Percentiles rank a stretch among this genome's conserved stretches.
Evolutionary conservation across 1,140 invertebrate species (phyloP).

Genomic region (Phthorimaea operculella): DNA sequence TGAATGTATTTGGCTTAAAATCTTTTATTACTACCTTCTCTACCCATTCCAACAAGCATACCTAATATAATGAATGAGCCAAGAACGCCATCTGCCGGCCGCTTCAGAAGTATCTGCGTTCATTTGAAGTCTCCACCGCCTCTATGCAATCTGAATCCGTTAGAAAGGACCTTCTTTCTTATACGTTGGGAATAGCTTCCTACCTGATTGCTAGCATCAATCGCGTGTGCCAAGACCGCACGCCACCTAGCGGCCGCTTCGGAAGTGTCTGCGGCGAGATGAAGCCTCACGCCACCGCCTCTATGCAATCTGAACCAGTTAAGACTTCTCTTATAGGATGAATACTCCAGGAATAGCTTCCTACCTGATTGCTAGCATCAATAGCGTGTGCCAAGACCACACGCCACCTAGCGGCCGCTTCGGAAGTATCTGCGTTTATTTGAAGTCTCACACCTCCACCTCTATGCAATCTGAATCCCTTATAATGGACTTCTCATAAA

Average conservation of each 20-base stretch:
- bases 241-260: conserved; percentile 81
- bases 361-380: conserved; percentile 73
- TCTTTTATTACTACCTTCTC: no score
- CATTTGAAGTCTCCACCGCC: conserved; percentile 82
- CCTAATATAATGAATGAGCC: no score
- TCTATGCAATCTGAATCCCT: conserved; percentile 78
- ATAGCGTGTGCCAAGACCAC: conserved; percentile 78
- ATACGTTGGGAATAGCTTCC: no score
- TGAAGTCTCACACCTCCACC: conserved; percentile 79
- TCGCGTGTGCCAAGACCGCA: conserved; percentile 77
- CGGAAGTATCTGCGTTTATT: conserved; percentile 83
- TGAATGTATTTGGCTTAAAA: no score
- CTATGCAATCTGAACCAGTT: no score
- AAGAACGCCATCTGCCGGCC: conserved; percentile 80
- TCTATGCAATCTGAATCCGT: conserved; percentile 78
- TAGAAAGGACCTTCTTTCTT: no score
- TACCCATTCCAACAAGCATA: no score
- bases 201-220: conserved; percentile 74
- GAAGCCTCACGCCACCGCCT: conserved; percentile 79
- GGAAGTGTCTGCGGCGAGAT: conserved; percentile 83
- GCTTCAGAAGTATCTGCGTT: conserved; percentile 83
- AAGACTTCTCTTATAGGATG: no score
- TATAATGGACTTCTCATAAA: no score
- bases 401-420: conserved; percentile 79
- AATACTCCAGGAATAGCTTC: no score